A percentile compares a stretch with the other conserved stretches of the same genome.
Conservation (phyloP, 2,113 vertebrate genomes). For the Elanoides forficatus region DNA sequence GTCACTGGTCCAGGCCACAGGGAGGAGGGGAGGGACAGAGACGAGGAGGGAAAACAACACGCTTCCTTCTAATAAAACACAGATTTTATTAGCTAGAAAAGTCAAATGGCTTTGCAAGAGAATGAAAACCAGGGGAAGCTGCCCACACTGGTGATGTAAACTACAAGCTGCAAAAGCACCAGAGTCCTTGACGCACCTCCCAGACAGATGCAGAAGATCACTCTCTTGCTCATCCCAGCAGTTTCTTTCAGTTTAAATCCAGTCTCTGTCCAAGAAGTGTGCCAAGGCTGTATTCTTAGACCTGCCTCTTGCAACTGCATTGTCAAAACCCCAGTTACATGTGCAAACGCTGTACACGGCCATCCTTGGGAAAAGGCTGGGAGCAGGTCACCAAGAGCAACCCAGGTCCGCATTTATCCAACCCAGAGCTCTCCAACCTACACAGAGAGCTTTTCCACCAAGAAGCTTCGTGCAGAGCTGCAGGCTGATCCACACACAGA, state of each 20-base stretch:
- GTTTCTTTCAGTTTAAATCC: neutral
- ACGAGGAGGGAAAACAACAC: fast-evolving
- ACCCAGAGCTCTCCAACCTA: neutral
- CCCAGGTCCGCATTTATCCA: neutral
- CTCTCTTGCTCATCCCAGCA: neutral
- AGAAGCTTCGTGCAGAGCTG: neutral
- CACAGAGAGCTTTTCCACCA: neutral
- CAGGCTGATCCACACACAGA: neutral
- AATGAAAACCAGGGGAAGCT: neutral
- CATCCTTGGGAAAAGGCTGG: neutral
- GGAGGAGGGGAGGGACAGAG: neutral
- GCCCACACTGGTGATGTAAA: neutral
- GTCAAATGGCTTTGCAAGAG: neutral
- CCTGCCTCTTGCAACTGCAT: neutral
- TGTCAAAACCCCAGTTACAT: neutral
- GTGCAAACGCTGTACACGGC: fast-evolving
- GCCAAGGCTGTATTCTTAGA: neutral
- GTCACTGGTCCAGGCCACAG: neutral
- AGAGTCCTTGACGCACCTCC: neutral
- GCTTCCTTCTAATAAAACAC: neutral
- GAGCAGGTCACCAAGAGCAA: neutral
- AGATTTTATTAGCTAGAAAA: neutral
- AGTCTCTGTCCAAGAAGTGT: neutral
- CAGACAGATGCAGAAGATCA: neutral
- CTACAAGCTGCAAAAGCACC: neutral